These are phyloP conservation scores for Elmis aenea DNA, from an alignment of 2,888 invertebrate species.

Conservation along the genomic window DNA sequence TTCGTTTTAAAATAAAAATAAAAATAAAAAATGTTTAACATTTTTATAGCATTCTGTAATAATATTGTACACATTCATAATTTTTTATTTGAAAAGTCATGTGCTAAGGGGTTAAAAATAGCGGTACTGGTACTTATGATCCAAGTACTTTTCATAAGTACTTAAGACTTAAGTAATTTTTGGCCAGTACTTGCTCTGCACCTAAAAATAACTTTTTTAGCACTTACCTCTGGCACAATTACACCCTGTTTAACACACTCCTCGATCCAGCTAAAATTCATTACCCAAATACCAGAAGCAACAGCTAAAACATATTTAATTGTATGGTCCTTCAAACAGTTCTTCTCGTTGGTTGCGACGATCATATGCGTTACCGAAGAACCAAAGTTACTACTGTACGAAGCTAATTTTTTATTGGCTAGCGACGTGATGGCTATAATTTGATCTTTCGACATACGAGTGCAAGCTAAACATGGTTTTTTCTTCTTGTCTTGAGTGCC, in stretches of 20 bases:
- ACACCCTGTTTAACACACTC: slow-evolving; percentile 46
- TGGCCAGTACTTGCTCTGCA: no score
- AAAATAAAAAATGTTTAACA: no score
- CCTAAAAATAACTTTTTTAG: no score
- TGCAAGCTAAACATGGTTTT: slow-evolving; percentile 38
- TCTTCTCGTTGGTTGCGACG: slow-evolving; percentile 34
- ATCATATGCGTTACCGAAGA: slow-evolving; percentile 40
- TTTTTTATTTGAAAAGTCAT: no score
- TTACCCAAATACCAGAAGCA: slow-evolving; percentile 55
- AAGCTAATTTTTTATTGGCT: slow-evolving; percentile 36
- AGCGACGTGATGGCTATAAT: slow-evolving; percentile 31
- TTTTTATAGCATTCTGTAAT: no score
- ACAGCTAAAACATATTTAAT: slow-evolving; percentile 55
- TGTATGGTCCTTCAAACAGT: slow-evolving; percentile 39
- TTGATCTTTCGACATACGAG: slow-evolving; percentile 35
- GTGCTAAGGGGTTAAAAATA: no score
- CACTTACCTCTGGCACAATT: slow-evolving; percentile 49
- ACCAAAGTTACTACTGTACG: slow-evolving; percentile 32
- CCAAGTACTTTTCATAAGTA: no score
- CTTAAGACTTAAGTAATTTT: no score
- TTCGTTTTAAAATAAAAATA: no score
- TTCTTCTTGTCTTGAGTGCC: slow-evolving; percentile 6
- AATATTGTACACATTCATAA: no score
- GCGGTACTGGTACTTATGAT: no score
- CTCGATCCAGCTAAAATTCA: slow-evolving; percentile 52